Evolutionary conservation across 2,888 invertebrate species (phyloP), one percentile per base, ranked within the genome.

Genomic region (Xylocampa areola): DNA sequence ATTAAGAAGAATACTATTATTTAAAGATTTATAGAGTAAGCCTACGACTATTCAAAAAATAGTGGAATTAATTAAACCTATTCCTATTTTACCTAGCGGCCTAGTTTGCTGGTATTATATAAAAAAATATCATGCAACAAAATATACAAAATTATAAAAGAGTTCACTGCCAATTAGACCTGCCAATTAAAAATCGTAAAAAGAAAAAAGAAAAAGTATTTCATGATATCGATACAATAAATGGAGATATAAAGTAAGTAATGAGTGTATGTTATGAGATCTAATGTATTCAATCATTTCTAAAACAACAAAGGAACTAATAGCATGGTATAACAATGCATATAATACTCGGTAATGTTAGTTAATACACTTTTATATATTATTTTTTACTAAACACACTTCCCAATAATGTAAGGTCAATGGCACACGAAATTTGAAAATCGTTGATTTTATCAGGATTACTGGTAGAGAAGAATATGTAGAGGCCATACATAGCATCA

Each of bases 161-260:
- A 37, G 10, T 33, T 29, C 14, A 2, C 16, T 39, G 10, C 16
- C 2, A 5, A 23, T 13, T 10, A 33, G 45, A 47, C 41, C 37
- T 13, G 29, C 32, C 32, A 68, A 51, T 64, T 50, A 50, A 51
- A 50, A 60, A n/a, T 8, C 5, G 10, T 13, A 32, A 17, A 45
- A 33, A 14, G 19, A 37, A 50, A 41, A 50, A 60, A 33, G 14
- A 45, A 30, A 63, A 66, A 36, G 10, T 6, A 17, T 41, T 25
- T 60, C 33, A 23, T 4, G 33, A 17, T 66, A 44, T 41, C n/a
- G n/a, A 45, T 67, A 17, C 10, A 45, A 32, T 16, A 13, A 48
- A 43, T 44, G 25, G 5, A 40, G 17, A 49, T 19, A 35, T 1
- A 11, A 40, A n/a, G n/a, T n/a, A n/a, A n/a, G n/a, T n/a, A n/a